These are phyloP conservation scores for Peromyscus eremicus DNA, from an alignment of 2,797 vertebrate species.

Conservation along the genomic window DNA sequence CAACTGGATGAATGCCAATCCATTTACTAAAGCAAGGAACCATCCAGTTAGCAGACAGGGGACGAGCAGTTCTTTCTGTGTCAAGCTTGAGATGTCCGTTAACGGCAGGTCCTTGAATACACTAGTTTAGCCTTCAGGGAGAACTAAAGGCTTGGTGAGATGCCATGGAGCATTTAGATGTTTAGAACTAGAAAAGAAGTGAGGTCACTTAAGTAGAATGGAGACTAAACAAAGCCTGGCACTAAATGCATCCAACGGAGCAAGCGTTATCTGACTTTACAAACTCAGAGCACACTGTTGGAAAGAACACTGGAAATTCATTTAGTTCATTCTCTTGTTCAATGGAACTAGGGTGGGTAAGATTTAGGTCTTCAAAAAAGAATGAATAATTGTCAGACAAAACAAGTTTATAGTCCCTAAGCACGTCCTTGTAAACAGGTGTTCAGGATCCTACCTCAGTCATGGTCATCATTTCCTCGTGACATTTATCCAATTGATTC, in stretches of 20 bases:
- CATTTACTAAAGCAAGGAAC: conserved; percentile 45
- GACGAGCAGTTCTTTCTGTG: neutral
- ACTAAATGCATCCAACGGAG: neutral
- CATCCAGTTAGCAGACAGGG: neutral
- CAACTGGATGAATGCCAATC: conserved; percentile 31
- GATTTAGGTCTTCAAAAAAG: neutral
- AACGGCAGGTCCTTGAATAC: neutral
- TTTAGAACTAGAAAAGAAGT: conserved; percentile 20
- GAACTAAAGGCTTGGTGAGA: neutral
- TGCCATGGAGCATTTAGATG: neutral
- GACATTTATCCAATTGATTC: conserved; percentile 92
- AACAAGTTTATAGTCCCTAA: neutral
- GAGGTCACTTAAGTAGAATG: neutral
- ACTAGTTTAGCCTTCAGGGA: neutral
- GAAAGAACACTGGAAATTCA: conserved; percentile 39
- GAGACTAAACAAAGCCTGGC: neutral
- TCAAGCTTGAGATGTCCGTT: neutral
- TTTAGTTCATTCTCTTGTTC: neutral
- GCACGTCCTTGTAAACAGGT: too few relatives aligned
- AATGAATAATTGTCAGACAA: neutral
- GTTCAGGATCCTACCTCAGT: conserved; percentile 90
- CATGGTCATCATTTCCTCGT: conserved; percentile 92
- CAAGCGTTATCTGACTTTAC: conserved; percentile 5
- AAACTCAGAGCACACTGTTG: neutral
- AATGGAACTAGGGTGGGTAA: fast-evolving